These are phyloP conservation scores for Capitulum mitella DNA, from an alignment of 2,888 invertebrate species.

Conservation along the genomic window DNA sequence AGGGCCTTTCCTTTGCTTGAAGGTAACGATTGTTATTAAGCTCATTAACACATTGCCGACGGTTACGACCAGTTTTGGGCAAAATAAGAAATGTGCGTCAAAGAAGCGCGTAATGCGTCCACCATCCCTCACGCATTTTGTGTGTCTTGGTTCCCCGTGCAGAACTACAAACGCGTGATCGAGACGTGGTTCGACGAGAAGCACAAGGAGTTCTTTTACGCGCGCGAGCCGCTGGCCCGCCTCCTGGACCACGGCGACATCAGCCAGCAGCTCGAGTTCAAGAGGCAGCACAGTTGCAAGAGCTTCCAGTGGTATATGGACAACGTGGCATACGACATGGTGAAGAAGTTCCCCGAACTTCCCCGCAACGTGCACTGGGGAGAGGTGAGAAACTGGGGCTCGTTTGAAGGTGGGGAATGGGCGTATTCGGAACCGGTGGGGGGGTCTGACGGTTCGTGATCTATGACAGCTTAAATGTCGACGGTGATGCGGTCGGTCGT, in stretches of 20 bases:
- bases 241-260: slow-evolving; percentile 44
- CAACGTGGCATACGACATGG: slow-evolving; percentile 51
- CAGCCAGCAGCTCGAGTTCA: slow-evolving; percentile 45
- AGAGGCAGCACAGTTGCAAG: slow-evolving; percentile 48
- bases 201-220: slow-evolving; percentile 51
- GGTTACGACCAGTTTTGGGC: no score
- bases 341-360: slow-evolving; percentile 47
- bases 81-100: no score
- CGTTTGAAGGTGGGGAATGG: not conserved
- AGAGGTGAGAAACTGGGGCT: slow-evolving; percentile 60
- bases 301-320: slow-evolving; percentile 51
- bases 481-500: not conserved
- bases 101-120: no score
- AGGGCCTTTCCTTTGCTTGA: no score
- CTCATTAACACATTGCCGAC: no score
- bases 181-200: slow-evolving; percentile 50
- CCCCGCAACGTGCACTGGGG: slow-evolving; percentile 88
- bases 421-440: not conserved
- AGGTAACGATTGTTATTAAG: no score
- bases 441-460: not conserved
- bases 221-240: slow-evolving; percentile 45
- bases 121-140: no score
- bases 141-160: no score
- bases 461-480: not conserved
- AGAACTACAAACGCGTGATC: slow-evolving; percentile 51